Evolutionary conservation across 92 coral and sea anemone species (phyloP), one percentile per base, ranked within the genome.

Genomic region (Chrysogorgia sp.): DNA sequence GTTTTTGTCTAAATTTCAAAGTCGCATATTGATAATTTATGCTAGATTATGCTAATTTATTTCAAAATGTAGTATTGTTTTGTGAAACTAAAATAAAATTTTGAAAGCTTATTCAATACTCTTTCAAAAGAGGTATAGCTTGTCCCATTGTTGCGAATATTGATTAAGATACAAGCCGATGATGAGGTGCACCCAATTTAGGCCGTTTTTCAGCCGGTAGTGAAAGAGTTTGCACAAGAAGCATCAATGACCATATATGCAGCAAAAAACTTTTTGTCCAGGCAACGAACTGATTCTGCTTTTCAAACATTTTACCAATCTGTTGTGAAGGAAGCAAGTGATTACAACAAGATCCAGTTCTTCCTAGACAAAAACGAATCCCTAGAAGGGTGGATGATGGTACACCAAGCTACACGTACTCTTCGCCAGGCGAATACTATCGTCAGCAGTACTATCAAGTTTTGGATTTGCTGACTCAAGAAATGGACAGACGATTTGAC

Each of bases 201-300:
- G n/a, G n/a, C n/a, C n/a, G n/a, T n/a, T n/a, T n/a, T n/a, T n/a
- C n/a, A n/a, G n/a, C n/a, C n/a, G n/a, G n/a, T n/a, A n/a, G n/a
- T n/a, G n/a, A n/a, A n/a, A n/a, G n/a, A n/a, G n/a, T n/a, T n/a
- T 60, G 74, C 71, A 20, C 74, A 63, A 37, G 82, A 63, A 22
- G 82, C 57, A 41, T 34, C 45, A 14, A 40, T 43, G 17, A 56
- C 56, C 32, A 56, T 33, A n/a, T 14, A 33, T 65, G 49, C 34
- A 33, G 24, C 72, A 65, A 33, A 28, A 65, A 28, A 33, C 24
- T 65, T 28, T 65, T 33, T 29, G 40, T 45, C 40, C 40, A 28
- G 72, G 72, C 72, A 65, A 47, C 40, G 72, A 33, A 65, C 34
- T 65, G 43, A 33, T 14, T 28, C 40, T 22, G 45, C n/a, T 28